Evolutionary conservation across 35 echinoderm and acorn worm genomes (phyloP).

Genomic region (Amphiura filiformis): DNA sequence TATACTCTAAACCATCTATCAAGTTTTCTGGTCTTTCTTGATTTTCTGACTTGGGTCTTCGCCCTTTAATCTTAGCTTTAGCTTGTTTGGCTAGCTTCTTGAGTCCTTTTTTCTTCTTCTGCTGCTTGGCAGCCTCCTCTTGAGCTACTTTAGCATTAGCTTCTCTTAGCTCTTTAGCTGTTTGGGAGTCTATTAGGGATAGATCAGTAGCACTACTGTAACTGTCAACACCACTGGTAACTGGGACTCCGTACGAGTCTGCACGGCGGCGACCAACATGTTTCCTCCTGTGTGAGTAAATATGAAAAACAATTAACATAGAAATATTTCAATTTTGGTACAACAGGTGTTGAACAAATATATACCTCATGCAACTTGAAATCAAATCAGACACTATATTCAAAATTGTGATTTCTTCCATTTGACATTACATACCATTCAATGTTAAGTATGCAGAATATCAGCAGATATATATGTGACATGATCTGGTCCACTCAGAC

Average conservation of each 20-base stretch:
- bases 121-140: neutral
- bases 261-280: neutral
- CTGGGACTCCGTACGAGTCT: neutral
- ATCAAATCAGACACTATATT: no score
- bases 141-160: neutral
- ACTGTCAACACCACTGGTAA: neutral
- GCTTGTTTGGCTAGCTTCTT: neutral
- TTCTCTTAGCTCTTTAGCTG: neutral
- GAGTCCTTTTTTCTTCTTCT: neutral
- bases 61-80: neutral
- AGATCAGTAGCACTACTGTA: neutral
- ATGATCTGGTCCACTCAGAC: no score
- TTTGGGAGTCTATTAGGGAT: neutral
- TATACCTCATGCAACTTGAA: no score
- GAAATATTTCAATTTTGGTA: no score
- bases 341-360: no score
- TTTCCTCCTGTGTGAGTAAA: no score
- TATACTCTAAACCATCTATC: neutral
- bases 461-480: no score
- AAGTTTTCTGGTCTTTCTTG: neutral
- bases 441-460: no score
- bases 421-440: no score
- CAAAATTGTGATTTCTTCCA: no score
- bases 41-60: neutral
- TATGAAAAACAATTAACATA: no score